Evolutionary conservation across 2,888 invertebrate genomes (phyloP), one percentile per base, ranked within the genome.

Genomic region (Agrochola macilenta): DNA sequence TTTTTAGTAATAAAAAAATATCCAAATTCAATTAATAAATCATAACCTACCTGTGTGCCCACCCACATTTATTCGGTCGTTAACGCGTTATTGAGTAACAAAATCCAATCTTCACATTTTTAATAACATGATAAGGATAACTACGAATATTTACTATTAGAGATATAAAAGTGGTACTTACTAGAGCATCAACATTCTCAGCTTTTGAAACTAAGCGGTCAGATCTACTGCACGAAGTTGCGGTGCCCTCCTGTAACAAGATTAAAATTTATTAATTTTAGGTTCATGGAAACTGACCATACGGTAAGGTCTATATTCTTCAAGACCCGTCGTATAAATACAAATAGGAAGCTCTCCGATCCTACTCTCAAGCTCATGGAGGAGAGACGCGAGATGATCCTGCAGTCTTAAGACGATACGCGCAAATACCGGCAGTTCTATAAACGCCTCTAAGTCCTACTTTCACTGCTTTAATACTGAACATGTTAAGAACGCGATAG

Each of bases 181-280:
- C 82, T 17, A 69, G 17, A 9, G 52, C 43, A 1, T 82, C 82
- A 4, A 58, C 7, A 30, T 46, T 79, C 5, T 84, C 82, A 17
- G 74, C 14, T 68, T 69, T 82, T n/a, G 39, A 35, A 4, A 9
- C 23, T 43, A 57, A 30, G 52, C 68, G 84, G 12, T 82, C 82
- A 2, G 75, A 43, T 43, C 49, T 71, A 35, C 39, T 30, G n/a
- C 39, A 61, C 5, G 71, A 64, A 52, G 74, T 43, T 4, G 57
- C 70, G 17, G 69, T 58, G 20, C 74, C 57, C 20, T 82, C 82
- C 82, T 82, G 64, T n/a, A 71, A 71, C 60, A 65, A 72, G 0
- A 69, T 8, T 63, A 63, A 43, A 39, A 4, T 35, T 35, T 35
- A 30, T 30, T 30, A 30, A 30, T 30, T 30, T 30, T 30, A 2